Percentiles rank a stretch among this genome's conserved stretches.
Evolutionary conservation across 2,113 vertebrate species (phyloP).

Genomic region (Polyodon spathula): DNA sequence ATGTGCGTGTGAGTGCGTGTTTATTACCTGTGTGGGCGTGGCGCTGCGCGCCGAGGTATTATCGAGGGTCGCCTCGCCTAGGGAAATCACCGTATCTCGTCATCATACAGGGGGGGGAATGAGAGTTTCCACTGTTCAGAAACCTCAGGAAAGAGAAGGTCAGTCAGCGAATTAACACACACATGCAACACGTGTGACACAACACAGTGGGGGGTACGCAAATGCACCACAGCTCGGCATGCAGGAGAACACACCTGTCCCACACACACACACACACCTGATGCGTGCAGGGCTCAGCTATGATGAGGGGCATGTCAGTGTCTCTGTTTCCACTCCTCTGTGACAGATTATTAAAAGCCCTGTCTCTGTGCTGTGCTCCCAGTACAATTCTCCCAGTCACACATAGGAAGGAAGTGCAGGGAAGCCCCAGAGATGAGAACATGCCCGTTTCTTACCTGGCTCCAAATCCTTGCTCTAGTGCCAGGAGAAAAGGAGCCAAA

Average conservation of each 20-base stretch:
- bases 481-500: too few relatives aligned
- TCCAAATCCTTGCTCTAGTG: too few relatives aligned
- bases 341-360: too few relatives aligned
- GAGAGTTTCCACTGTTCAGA: background rate
- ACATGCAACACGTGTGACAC: background rate
- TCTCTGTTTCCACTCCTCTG: too few relatives aligned
- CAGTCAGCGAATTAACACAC: background rate
- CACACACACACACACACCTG: too few relatives aligned
- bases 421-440: too few relatives aligned
- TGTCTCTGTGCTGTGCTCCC: too few relatives aligned
- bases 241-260: background rate
- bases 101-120: background rate
- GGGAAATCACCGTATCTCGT: background rate
- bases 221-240: background rate
- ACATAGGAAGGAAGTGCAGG: too few relatives aligned
- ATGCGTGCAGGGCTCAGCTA: background rate
- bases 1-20: too few relatives aligned
- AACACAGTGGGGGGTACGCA: background rate
- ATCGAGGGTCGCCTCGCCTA: background rate
- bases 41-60: background rate
- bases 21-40: background rate
- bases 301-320: too few relatives aligned
- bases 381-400: too few relatives aligned
- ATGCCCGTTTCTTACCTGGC: too few relatives aligned
- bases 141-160: background rate